Evolutionary conservation across 2,888 invertebrate species (phyloP), one percentile per base, ranked within the genome.

Genomic region (Tetrapedia diversipes): DNA sequence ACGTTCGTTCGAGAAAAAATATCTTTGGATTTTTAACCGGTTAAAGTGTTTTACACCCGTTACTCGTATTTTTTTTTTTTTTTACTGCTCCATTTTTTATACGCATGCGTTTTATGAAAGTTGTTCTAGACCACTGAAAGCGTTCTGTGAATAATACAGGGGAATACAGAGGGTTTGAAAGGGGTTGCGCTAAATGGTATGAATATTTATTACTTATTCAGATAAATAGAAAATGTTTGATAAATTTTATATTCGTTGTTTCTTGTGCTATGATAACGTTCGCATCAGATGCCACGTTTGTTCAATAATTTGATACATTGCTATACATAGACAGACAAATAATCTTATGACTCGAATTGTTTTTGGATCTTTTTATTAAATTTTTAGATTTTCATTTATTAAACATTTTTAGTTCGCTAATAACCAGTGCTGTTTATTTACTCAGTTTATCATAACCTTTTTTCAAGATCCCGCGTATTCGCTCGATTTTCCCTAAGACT

Each of bases 1-100:
- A 49, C 59, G 34, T 74, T 71, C 64, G 14, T 65, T 41, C 54
- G 54, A 32, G 60, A 41, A 43, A 56, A 73, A 65, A 66, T 75
- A 60, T 75, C 75, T 75, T 75, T 41, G 16, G 49, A 27, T 49
- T n/a, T n/a, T 51, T 49, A 7, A 53, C 43, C 39, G 14, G 47
- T 54, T 37, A 11, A 32, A 22, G 16, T 7, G 4, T 29, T 29
- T n/a, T n/a, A n/a, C n/a, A 27, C 45, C 16, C 22, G 19, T 53
- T 43, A 22, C 29, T 16, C 41, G 41, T 27, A 32, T 37, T 47
- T 45, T n/a, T 34, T 34, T 37, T 47, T 45, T n/a, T 34, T 34
- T 14, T 24, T n/a, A 37, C 43, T 45, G 29, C 41, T 32, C 16
- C 34, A 22, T 60, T 47, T 61, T 32, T 11, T 47, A 43, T 32